These are phyloP conservation scores for Cottus gobio DNA, from an alignment of 2,113 vertebrate species.

Conservation along the genomic window DNA sequence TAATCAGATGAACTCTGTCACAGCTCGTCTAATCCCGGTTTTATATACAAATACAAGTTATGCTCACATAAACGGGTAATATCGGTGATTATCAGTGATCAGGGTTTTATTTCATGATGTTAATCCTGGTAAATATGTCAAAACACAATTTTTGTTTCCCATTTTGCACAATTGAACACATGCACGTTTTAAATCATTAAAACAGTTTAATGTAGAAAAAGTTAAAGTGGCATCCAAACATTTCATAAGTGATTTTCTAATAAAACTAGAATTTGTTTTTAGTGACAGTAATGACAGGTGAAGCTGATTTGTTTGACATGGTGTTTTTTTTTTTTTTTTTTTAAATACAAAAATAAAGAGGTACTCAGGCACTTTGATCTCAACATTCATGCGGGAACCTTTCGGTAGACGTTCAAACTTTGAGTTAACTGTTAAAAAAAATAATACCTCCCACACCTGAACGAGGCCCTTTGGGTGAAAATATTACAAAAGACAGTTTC, in stretches of 20 bases:
- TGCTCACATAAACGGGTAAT: background rate
- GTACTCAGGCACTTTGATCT: slow-evolving; percentile 49
- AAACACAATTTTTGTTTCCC: background rate
- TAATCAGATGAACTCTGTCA: too few species aligned
- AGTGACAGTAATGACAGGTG: too few species aligned
- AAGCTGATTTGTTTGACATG: slow-evolving; percentile 19
- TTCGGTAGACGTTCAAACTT: background rate
- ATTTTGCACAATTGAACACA: slow-evolving; percentile 3
- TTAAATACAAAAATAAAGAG: slow-evolving; percentile 35
- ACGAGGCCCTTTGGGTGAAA: background rate
- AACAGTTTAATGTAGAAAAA: slow-evolving; percentile 67
- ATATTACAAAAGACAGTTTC: slow-evolving; percentile 9
- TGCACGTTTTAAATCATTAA: slow-evolving; percentile 27
- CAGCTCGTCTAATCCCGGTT: too few species aligned
- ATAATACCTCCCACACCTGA: background rate
- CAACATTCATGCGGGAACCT: background rate
- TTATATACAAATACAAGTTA: too few species aligned
- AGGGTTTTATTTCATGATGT: background rate
- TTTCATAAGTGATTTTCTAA: slow-evolving; percentile 27
- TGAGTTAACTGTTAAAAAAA: background rate
- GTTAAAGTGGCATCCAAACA: slow-evolving; percentile 11
- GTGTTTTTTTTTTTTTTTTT: background rate
- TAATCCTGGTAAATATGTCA: background rate
- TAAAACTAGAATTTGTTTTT: slow-evolving; percentile 38
- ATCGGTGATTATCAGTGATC: background rate